A percentile compares a stretch with the other conserved stretches of the same genome.
Evolutionary conservation across 2,888 invertebrate species (phyloP).

Genomic region (Yponomeuta sedellus): DNA sequence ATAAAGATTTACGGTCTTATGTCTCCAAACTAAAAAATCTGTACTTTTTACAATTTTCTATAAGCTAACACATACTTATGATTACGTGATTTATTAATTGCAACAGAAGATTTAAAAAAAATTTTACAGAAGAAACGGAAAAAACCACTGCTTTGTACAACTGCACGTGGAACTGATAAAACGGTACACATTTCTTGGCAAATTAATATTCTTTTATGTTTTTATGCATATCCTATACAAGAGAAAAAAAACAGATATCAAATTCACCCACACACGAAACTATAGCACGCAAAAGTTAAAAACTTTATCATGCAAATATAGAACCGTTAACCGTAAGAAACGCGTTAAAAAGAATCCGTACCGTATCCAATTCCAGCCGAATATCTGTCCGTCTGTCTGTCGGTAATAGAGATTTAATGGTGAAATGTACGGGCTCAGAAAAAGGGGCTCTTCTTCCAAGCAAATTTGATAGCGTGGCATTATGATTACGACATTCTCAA

Average conservation of each 20-base stretch:
- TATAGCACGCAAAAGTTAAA: background rate
- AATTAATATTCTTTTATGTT: background rate
- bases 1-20: too few relatives aligned
- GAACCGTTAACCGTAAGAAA: slow-evolving; percentile 7
- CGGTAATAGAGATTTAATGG: slow-evolving; percentile 21
- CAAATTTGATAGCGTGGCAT: background rate
- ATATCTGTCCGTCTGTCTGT: slow-evolving; percentile 12
- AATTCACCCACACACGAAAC: background rate
- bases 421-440: slow-evolving; percentile 16
- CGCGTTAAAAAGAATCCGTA: background rate
- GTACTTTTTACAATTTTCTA: too few relatives aligned
- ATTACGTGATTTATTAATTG: too few relatives aligned
- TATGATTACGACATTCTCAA: too few relatives aligned
- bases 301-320: slow-evolving; percentile 9
- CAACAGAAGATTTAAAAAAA: too few relatives aligned
- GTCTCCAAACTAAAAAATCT: too few relatives aligned
- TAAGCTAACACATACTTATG: too few relatives aligned
- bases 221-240: background rate
- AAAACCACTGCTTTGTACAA: too few relatives aligned
- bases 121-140: too few relatives aligned
- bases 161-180: too few relatives aligned
- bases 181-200: too few relatives aligned
- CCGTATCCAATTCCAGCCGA: slow-evolving; percentile 5
- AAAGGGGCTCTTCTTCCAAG: background rate
- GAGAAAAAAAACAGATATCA: background rate